Base-by-base conservation (phyloP, 2,888 invertebrate species). In the Sepioteuthis lessoniana region DNA sequence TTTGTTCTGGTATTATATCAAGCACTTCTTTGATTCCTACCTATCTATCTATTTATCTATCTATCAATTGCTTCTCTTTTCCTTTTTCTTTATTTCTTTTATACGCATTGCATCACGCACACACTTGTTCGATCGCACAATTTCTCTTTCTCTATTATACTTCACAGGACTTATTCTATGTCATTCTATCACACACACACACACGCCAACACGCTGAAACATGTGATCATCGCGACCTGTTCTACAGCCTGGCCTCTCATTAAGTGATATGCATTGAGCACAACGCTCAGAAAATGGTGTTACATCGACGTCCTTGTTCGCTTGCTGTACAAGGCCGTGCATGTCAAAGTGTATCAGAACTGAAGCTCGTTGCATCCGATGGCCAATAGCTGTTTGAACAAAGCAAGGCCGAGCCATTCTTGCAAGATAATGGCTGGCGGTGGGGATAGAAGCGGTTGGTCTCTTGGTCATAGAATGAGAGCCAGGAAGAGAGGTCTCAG, bases 321-420 rank as follows among this genome's bases (percentile, higher is more conserved):
- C 76, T 76, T 0, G 31, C 76, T 76, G n/a, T 76, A 35, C 76
- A 76, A 76, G 76, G 76, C 76, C 76, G 35, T 8, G 76, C 76
- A 76, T 76, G 76, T 76, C 76, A 76, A 76, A 76, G 76, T 76
- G 76, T 76, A 76, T 76, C 76, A 76, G n/a, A 76, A 76, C 76
- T 76, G 76, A 76, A 35, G n/a, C 76, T 35, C 76, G n/a, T 76
- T 76, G n/a, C 76, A 76, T 76, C 16, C 35, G 76, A 76, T 76
- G 76, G 76, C 76, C 28, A 76, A 76, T 76, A 28, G 31, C n/a
- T 16, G 76, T n/a, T 13, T 35, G 76, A 35, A 76, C 76, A 76
- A 76, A 76, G 76, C 19, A 76, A 76, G 76, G 35, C 76, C 76
- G n/a, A 76, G 76, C n/a, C 76, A 76, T 76, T 76, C 76, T 76